Evolutionary conservation across 2,888 invertebrate species (phyloP).

Genomic region (Caenorhabditis imperialis): DNA sequence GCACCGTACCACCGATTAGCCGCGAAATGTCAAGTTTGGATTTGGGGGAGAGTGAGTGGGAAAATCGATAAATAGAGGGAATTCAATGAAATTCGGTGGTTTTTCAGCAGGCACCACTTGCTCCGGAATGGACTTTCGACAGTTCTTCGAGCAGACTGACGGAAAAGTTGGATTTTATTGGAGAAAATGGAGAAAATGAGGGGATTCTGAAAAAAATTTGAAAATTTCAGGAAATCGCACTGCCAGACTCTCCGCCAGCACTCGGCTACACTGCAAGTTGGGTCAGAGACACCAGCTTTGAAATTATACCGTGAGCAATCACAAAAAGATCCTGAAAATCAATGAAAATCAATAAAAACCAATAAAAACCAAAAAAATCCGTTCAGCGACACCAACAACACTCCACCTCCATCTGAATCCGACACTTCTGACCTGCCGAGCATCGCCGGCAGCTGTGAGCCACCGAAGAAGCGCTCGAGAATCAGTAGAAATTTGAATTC

Average conservation of each 20-base stretch:
- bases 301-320: slow-evolving; percentile 1
- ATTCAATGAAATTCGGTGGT: background rate
- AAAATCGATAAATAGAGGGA: background rate
- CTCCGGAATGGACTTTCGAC: background rate
- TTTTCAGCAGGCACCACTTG: background rate
- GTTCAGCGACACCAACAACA: no score
- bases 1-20: slow-evolving; percentile 3
- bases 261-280: slow-evolving; percentile 4
- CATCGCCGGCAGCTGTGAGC: background rate
- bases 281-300: slow-evolving; percentile 16
- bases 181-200: no score
- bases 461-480: no score
- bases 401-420: no score
- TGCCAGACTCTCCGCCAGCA: background rate
- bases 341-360: background rate
- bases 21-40: slow-evolving; percentile 7
- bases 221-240: no score
- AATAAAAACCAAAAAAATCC: slow-evolving; percentile 2
- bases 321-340: background rate
- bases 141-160: slow-evolving; percentile 2
- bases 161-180: no score
- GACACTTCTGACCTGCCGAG: no score
- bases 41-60: slow-evolving; percentile 9
- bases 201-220: no score
- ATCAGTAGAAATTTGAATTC: no score